Base-by-base conservation (phyloP, 1,140 invertebrate genomes). In the Asbolus verrucosus region DNA sequence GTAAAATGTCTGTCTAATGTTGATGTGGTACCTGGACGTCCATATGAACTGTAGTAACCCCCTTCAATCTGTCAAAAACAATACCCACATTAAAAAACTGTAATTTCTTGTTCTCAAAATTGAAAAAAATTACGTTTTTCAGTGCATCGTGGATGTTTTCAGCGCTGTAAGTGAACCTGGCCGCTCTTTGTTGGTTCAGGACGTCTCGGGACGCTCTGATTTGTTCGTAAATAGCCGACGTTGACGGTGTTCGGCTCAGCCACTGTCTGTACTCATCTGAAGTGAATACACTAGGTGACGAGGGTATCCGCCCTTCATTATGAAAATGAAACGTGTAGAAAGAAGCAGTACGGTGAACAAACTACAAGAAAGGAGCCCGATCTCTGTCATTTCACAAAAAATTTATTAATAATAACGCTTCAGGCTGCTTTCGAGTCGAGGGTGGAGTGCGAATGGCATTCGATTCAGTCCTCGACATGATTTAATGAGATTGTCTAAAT, bases 191-290 rank as follows among this genome's bases (percentile, higher is more conserved):
- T 75, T 88, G 84, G 74, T 85, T 85, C 27, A 89, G 79, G 33
- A 87, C 84, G 75, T 88, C 88, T 54, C 89, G 83, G 2, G 89
- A 90, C 69, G 91, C 88, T 70, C 93, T 86, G 75, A 96, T 90
- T 76, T 93, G 91, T 78, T 97, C 94, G 80, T 96, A 96, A 73
- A 97, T 91, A 39, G 95, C 95, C 69, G 92, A 94, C 18, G 94
- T 96, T 36, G 94, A 96, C 5, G 95, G 94, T 0, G 94, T 94
- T 41, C 95, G 85, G 65, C 91, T 90, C 74, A 96, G 78, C 94
- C 94, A 96, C 39, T 93, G 91, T 65, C 92, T 87, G 77, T 96
- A 96, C 80, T 97, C 94, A 81, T 95, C 93, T 74, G 93, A 92
- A 72, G 93, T 94, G 83, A 95, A 95, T 79, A 95, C 91, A 83